These are phyloP conservation scores for Zoanthus solanderi DNA, from an alignment of 92 coral and sea anemone species.

Conservation along the genomic window DNA sequence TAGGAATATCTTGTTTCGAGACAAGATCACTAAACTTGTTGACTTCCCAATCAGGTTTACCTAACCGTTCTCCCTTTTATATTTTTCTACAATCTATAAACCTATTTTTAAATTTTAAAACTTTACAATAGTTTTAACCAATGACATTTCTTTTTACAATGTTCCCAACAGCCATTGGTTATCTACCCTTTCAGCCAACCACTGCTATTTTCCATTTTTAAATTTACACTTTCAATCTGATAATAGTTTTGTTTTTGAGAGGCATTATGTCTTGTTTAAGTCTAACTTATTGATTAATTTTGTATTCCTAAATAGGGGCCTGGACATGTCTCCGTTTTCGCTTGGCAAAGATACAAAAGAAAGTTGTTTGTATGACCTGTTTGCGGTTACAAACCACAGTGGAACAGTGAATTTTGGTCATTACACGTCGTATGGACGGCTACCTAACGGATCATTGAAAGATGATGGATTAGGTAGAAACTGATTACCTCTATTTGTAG, in stretches of 20 bases:
- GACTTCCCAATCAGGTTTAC: constrained; percentile 92
- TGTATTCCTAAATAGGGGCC: constrained; percentile 65
- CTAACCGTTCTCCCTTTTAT: too few relatives aligned
- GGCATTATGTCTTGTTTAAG: too few relatives aligned
- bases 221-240: too few relatives aligned
- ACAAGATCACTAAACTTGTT: constrained; percentile 92
- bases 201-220: too few relatives aligned
- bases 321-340: constrained; percentile 90
- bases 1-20: constrained; percentile 79
- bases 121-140: too few relatives aligned
- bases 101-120: too few relatives aligned
- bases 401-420: constrained; percentile 96
- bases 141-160: not conserved
- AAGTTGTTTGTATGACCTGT: constrained; percentile 84
- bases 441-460: constrained; percentile 42
- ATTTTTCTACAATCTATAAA: too few relatives aligned
- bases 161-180: not conserved
- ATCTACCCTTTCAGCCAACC: too few relatives aligned
- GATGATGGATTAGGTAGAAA: constrained; percentile 64
- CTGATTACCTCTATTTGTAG: not conserved
- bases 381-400: constrained; percentile 91
- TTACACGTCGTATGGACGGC: constrained; percentile 85
- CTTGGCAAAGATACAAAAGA: constrained; percentile 62
- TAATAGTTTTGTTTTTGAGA: too few relatives aligned
- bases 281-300: not conserved